These are phyloP conservation scores for Hippocampus zosterae DNA, from an alignment of 2,113 vertebrate species.

Conservation along the genomic window DNA sequence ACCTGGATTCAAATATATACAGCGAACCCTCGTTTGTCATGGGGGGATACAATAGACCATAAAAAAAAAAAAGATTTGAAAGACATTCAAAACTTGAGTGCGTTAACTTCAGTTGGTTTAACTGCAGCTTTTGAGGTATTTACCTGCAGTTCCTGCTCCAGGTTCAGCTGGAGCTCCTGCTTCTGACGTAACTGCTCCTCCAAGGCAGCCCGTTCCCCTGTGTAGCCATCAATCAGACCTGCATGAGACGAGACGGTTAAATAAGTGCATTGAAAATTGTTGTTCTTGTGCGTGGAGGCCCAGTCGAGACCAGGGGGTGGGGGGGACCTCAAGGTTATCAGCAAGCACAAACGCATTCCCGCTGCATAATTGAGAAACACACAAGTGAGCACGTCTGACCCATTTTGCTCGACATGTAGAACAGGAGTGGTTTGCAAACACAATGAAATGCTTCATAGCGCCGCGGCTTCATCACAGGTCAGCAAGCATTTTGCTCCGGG, in stretches of 20 bases:
- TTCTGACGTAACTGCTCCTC: conserved; percentile 86
- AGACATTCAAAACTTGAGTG: background rate
- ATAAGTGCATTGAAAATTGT: background rate
- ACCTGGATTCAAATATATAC: conserved; percentile 37
- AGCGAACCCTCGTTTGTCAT: too few species aligned
- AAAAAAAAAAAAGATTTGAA: background rate
- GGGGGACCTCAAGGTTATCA: background rate
- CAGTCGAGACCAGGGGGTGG: background rate
- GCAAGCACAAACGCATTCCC: conserved; percentile 21
- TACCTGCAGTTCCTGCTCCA: conserved; percentile 84
- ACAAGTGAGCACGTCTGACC: conserved; percentile 49
- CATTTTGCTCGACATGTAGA: conserved; percentile 50
- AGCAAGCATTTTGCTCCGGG: conserved; percentile 47
- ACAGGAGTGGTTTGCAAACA: conserved; percentile 29
- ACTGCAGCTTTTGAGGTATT: background rate
- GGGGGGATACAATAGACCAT: too few species aligned
- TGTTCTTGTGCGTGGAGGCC: background rate
- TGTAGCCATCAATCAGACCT: conserved; percentile 92
- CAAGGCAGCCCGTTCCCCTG: conserved; percentile 81
- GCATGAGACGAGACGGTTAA: conserved; percentile 1
- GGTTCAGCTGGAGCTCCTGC: conserved; percentile 80
- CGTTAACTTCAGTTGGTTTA: background rate
- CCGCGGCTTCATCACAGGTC: conserved; percentile 55
- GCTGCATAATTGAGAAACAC: conserved; percentile 3
- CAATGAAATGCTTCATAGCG: conserved; percentile 51